Conservation (phyloP, 2,888 invertebrate species). For the Alloplasta piceator region DNA sequence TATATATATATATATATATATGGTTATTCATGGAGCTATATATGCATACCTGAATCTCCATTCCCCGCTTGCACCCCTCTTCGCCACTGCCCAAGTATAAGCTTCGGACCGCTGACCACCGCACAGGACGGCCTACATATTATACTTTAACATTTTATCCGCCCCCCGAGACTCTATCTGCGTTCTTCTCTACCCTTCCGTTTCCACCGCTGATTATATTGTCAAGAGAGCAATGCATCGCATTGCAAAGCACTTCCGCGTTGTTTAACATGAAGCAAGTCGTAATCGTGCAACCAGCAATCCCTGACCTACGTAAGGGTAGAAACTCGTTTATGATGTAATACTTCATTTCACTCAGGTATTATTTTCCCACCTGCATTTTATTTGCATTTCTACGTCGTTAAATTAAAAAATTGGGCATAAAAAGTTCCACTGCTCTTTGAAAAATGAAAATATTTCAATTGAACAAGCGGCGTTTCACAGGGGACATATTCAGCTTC, state of each 20-base stretch:
- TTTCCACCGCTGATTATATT: background rate
- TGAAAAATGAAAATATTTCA: no score
- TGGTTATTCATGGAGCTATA: conserved; percentile 27
- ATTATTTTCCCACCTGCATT: background rate
- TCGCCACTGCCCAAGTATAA: conserved; percentile 12
- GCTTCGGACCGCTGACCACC: conserved; percentile 31
- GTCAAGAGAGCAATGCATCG: conserved; percentile 20
- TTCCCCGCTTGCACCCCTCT: background rate
- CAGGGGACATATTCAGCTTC: no score
- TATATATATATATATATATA: background rate
- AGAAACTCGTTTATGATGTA: background rate
- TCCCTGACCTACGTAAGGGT: conserved; percentile 1
- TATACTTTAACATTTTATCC: conserved; percentile 23
- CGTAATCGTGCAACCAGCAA: conserved; percentile 22
- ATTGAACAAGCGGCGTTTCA: no score
- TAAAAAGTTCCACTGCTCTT: no score
- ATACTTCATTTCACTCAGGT: conserved; percentile 32
- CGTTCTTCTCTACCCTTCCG: conserved; percentile 16
- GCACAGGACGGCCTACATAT: conserved; percentile 13
- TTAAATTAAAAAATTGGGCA: no score
- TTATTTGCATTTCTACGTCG: conserved; percentile 32
- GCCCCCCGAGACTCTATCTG: background rate
- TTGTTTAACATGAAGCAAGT: background rate
- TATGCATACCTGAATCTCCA: conserved; percentile 15
- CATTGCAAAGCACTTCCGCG: conserved; percentile 24